Base-by-base conservation (phyloP, 2,113 vertebrate species). In the Leucoraja erinaceus region DNA sequence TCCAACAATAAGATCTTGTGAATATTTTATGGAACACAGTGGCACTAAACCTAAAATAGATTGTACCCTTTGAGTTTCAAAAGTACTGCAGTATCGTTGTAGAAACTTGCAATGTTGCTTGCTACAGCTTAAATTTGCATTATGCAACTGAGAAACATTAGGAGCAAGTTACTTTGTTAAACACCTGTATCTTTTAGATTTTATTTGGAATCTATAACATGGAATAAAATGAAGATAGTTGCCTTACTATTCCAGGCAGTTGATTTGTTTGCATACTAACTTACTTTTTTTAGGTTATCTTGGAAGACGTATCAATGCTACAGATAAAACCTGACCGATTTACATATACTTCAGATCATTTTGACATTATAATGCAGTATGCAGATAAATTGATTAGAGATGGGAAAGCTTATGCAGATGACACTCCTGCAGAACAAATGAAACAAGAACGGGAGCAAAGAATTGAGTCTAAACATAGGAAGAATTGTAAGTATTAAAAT, bases 301-400 rank as follows among this genome's bases (percentile, higher is more conserved):
- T 99, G 95, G 98, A 99, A 95, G 99, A 99, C 0, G 97, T 99
- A 63, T 96, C 98, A 28, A 98, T 99, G 98, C 96, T 99, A 78
- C 98, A 98, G 93, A 99, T 99, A 95, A 96, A 97, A 83, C 99
- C 99, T 9, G 98, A 99, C 95, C 98, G 99, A 94, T 99, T 99
- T 95, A 99, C 98, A 83, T 99, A 98, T 93, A 99, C 99, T 92
- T 99, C 98, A 0, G 98, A 99, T 95, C 98, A 99, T 94, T 99
- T 99, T 94, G 96, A 97, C 94, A 96, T 92, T 68, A 99, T 99
- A 94, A 96, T 97, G 96, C 95, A 95, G 28, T 96, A 98, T 90
- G 99, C 96, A 0, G 98, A 99, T 92, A 97, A 99, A 94, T 96
- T 99, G 68, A 98, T 99, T 83, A 77, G 94, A 0, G 98, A 99